A percentile compares a stretch with the other conserved stretches of the same genome.
Evolutionary conservation across 2,113 vertebrate genomes (phyloP).

Genomic region (Willisornis vidua): DNA sequence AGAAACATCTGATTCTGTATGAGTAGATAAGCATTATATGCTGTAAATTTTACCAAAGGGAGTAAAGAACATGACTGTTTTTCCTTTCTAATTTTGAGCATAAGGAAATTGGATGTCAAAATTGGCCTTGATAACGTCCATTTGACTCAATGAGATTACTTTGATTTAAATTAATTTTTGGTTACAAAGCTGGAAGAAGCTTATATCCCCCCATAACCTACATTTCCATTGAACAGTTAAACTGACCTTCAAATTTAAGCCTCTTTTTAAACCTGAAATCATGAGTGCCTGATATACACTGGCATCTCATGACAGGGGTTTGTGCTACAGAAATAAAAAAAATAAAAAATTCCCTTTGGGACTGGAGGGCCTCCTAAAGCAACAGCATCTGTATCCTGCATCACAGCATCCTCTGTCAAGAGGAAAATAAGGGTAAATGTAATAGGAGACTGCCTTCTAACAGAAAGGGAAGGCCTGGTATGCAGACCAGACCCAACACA

Average conservation of each 20-base stretch:
- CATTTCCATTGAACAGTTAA: not conserved
- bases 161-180: not conserved
- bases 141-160: not conserved
- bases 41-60: not conserved
- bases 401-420: fast-evolving
- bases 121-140: not conserved
- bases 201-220: not conserved
- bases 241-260: not conserved
- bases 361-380: not conserved
- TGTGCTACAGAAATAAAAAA: not conserved
- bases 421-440: not conserved
- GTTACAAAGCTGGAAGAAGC: not conserved
- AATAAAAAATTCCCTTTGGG: not conserved
- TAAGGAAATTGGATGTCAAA: not conserved
- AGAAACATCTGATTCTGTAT: not conserved
- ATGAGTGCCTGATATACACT: not conserved
- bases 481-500: not conserved
- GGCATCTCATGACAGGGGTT: not conserved
- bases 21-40: not conserved
- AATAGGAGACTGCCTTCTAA: not conserved
- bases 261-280: not conserved
- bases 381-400: not conserved
- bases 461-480: fast-evolving
- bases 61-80: not conserved
- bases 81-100: not conserved